Base-by-base conservation (phyloP, 2,888 invertebrate species). In the Corbicula japonica region DNA sequence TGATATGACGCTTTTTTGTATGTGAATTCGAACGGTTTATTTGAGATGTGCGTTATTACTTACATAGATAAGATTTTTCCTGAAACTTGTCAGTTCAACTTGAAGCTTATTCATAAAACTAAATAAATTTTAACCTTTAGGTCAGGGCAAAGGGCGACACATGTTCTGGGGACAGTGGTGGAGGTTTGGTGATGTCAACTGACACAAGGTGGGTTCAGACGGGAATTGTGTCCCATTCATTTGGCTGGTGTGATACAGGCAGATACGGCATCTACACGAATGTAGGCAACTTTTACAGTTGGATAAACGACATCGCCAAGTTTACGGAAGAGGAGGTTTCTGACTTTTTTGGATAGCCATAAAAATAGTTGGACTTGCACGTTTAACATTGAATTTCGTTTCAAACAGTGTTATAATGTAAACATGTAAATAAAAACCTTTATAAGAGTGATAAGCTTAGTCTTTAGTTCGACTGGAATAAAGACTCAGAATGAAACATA, bases 101-200 rank as follows among this genome's bases (percentile, higher is more conserved):
- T 41, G 41, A 10, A 41, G 41, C 41, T 41, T 41, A 12, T 41
- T 15, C 41, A 12, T 41, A 8, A 8, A 32, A 32, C 21, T 34
- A n/a, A n/a, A 58, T n/a, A 34, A 6, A 35, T 32, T 23, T 21
- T 15, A 32, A 8, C 21, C 32, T 32, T n/a, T 15, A 72, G 71
- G 54, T 62, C 41, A 32, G 44, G 4, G 28, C 48, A 38, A 35
- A 48, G 5, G 84, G 82, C 3, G 84, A 84, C 69, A 66, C 75
- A 1, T 84, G 84, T 52, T 12, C 15, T 12, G 82, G 84, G 5
- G 84, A 84, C 48, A 83, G 84, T 61, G 84, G 84, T 3, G 82
- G 84, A 21, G 56, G 73, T 15, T 35, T 80, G 5, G 63, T 77
- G 10, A 72, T 84, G 76, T 23, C 50, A 4, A 48, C 63, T 12